phyloP scores from a whole-genome alignment of 2,113 vertebrate genomes.

The Chrysochloris asiatica region DNA sequence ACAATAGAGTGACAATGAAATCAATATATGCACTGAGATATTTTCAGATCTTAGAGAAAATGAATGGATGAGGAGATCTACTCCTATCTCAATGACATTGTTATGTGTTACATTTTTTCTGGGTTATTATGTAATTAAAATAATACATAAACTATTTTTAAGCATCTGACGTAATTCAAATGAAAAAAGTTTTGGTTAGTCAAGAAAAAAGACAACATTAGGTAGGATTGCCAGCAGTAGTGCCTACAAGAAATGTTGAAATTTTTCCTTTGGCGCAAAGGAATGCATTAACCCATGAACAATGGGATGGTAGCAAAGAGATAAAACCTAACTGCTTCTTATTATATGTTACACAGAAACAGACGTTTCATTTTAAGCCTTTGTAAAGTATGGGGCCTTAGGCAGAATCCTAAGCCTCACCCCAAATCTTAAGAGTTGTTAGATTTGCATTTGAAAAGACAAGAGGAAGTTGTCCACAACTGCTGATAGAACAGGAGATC shows the following conservation, averaged over 20 bases:
- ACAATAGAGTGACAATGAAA: neutral
- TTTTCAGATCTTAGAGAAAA: neutral
- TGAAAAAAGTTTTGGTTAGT: neutral
- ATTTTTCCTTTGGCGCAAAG: neutral
- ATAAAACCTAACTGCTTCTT: neutral
- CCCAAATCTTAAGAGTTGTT: no score
- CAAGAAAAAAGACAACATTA: neutral
- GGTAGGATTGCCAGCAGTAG: neutral
- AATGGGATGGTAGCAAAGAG: neutral
- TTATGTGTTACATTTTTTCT: neutral
- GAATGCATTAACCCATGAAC: neutral
- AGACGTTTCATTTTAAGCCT: no score
- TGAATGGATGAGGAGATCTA: neutral
- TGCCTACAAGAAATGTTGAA: neutral
- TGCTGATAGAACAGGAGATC: no score
- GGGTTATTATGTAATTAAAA: conserved; percentile 36
- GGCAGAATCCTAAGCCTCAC: no score
- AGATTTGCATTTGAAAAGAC: no score
- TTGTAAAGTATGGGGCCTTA: no score
- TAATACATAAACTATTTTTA: neutral
- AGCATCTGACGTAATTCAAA: neutral
- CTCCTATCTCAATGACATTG: neutral
- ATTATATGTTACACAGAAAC: no score
- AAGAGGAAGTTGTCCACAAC: no score
- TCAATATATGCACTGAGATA: neutral